Evolutionary conservation across 1,140 invertebrate species (phyloP).

Genomic region (Thrips palmi): DNA sequence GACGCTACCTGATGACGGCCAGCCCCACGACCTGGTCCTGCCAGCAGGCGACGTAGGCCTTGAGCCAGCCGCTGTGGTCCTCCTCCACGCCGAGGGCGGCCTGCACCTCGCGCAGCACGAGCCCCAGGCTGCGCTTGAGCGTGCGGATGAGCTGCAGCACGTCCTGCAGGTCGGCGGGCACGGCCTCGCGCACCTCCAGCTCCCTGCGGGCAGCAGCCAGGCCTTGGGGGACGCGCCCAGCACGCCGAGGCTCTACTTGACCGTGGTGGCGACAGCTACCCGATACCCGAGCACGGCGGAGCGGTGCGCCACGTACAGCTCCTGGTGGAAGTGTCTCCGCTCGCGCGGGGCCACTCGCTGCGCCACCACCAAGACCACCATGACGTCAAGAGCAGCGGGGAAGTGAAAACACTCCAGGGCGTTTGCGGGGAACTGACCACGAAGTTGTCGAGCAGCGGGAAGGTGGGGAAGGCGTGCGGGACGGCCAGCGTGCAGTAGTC

Average conservation of each 20-base stretch:
- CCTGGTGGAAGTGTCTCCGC: conserved; percentile 5
- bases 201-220: not conserved
- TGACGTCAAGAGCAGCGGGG: no score
- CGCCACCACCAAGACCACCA: no score
- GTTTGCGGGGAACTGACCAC: no score
- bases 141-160: conserved; percentile 1
- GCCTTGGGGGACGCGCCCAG: no score
- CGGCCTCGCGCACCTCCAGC: not conserved
- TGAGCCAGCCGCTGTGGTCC: no score
- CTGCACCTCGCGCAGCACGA: no score
- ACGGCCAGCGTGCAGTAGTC: conserved; percentile 45
- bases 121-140: not conserved
- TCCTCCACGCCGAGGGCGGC: no score
- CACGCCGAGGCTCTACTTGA: not conserved
- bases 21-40: no score
- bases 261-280: no score
- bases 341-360: conserved; percentile 3
- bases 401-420: no score
- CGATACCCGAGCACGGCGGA: conserved; percentile 6
- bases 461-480: conserved; percentile 34
- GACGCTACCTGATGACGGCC: no score
- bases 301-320: conserved; percentile 7
- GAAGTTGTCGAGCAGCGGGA: conserved; percentile 40
- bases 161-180: not conserved
- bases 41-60: no score